Evolutionary conservation across 2,113 vertebrate genomes (phyloP).

Genomic region (Oreochromis tanganicae): DNA sequence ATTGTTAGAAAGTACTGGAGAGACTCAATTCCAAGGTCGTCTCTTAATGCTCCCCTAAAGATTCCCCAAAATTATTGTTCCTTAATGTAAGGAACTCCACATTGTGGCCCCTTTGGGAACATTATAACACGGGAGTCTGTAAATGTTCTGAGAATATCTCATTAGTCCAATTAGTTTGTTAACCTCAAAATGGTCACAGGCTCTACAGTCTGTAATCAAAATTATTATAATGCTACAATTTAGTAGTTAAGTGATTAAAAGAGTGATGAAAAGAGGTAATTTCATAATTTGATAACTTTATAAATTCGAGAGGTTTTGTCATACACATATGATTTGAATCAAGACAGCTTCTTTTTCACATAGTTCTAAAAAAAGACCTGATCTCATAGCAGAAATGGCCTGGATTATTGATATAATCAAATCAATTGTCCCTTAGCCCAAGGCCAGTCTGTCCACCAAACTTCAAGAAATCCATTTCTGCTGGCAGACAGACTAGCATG

Average conservation of each 20-base stretch:
- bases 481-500: neutral
- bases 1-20: neutral
- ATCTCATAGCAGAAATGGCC: neutral
- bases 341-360: neutral
- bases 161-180: neutral
- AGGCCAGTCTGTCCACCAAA: neutral
- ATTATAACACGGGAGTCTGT: neutral
- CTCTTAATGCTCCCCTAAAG: neutral
- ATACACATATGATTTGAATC: neutral
- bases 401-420: neutral
- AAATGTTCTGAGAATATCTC: neutral
- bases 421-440: constrained; percentile 32
- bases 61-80: neutral
- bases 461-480: constrained; percentile 23
- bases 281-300: neutral
- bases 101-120: neutral
- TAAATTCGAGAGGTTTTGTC: neutral
- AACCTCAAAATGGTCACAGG: neutral
- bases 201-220: neutral
- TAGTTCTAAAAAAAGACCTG: neutral
- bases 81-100: too few species aligned
- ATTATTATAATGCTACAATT: neutral
- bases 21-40: neutral
- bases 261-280: neutral
- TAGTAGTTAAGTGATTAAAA: neutral